Evolutionary conservation across 1,140 invertebrate genomes (phyloP).

Genomic region (Pararge aegeria): DNA sequence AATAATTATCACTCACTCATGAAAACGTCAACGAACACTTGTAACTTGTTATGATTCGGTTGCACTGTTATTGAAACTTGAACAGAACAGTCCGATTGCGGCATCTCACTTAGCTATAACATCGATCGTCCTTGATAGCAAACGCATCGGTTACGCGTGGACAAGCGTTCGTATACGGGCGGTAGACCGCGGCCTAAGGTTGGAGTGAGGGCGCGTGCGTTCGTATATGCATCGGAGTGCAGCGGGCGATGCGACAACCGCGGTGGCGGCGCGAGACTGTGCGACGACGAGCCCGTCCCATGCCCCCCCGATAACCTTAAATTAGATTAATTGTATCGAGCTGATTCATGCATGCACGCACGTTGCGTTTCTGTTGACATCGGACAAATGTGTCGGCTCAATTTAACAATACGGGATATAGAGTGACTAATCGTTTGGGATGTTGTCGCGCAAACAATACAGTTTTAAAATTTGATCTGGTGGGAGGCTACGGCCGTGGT

Average conservation of each 20-base stretch:
- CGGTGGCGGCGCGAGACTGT: conserved; percentile 68
- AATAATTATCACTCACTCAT: conserved; percentile 61
- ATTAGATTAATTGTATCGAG: conserved; percentile 77
- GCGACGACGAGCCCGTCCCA: conserved; percentile 62
- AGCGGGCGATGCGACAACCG: conserved; percentile 50
- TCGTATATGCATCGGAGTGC: conserved; percentile 42
- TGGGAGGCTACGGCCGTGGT: too few species aligned
- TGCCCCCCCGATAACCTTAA: conserved; percentile 73
- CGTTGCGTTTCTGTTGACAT: conserved; percentile 66
- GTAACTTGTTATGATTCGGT: conserved; percentile 60
- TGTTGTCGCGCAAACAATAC: conserved; percentile 10
- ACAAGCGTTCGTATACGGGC: conserved; percentile 17
- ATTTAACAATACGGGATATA: conserved; percentile 53
- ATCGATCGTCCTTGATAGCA: conserved; percentile 36
- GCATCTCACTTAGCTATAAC: conserved; percentile 63
- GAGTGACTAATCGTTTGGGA: conserved; percentile 20
- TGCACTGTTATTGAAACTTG: conserved; percentile 72
- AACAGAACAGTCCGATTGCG: conserved; percentile 69
- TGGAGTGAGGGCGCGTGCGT: conserved; percentile 22
- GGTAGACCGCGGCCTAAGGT: conserved; percentile 10
- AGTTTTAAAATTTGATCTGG: too few species aligned
- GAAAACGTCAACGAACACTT: conserved; percentile 75
- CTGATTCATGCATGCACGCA: conserved; percentile 70
- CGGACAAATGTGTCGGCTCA: conserved; percentile 61
- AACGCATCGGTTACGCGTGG: conserved; percentile 22